phyloP scores from a whole-genome alignment of 2,888 invertebrate genomes.

The Tineola bisselliella region DNA sequence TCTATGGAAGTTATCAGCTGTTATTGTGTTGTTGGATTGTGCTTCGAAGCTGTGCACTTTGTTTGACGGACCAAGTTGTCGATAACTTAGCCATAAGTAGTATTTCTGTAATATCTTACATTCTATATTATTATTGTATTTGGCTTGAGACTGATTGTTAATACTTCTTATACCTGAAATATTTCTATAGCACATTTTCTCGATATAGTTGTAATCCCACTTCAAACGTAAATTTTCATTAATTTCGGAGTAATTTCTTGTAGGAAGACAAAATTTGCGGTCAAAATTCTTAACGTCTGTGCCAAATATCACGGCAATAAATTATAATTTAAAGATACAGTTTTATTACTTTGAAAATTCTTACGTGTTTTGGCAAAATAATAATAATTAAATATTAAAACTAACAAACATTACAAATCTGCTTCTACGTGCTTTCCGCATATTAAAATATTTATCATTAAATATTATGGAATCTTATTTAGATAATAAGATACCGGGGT shows the following conservation, averaged over 20 bases:
- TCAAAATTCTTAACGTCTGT: conserved; percentile 1
- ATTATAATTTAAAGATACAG: background rate
- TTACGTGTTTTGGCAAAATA: background rate
- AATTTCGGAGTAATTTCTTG: background rate
- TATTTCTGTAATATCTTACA: conserved; percentile 25
- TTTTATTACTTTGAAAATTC: background rate
- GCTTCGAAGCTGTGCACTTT: background rate
- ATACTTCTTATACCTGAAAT: conserved; percentile 38
- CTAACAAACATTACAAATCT: background rate
- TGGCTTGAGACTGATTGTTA: conserved; percentile 59
- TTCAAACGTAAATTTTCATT: background rate
- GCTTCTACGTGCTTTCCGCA: too few relatives aligned
- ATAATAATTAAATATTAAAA: background rate
- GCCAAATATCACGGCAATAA: background rate
- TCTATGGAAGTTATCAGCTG: background rate
- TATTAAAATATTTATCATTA: too few relatives aligned
- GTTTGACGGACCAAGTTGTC: conserved; percentile 13
- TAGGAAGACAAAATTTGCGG: background rate
- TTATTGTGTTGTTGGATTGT: background rate
- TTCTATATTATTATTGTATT: conserved; percentile 17
- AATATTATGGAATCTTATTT: too few relatives aligned
- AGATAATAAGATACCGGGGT: too few relatives aligned
- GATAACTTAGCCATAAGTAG: conserved; percentile 14
- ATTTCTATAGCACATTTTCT: conserved; percentile 25
- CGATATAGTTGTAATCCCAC: background rate